A percentile compares a stretch with the other conserved stretches of the same genome.
Conservation (phyloP, 2,888 invertebrate genomes). For the Spodoptera picta region DNA sequence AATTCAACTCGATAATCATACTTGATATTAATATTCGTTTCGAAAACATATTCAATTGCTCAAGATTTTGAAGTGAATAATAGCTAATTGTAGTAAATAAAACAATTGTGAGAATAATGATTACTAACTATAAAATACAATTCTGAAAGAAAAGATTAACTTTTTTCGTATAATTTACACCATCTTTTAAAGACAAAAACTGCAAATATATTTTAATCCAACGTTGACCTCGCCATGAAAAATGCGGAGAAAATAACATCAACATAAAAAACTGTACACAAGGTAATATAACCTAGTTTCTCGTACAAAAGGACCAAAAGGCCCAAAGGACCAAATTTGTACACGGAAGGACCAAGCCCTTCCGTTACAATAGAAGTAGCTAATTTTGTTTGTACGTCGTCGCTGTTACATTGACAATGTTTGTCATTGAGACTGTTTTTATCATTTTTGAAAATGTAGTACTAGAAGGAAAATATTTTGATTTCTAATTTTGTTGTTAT, state of each 20-base stretch:
- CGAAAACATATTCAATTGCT: too few relatives aligned
- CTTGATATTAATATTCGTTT: too few relatives aligned
- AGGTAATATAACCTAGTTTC: conserved; percentile 23
- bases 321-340: conserved; percentile 34
- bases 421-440: conserved; percentile 16
- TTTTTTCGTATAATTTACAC: too few relatives aligned
- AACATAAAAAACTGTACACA: conserved; percentile 9
- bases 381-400: conserved; percentile 44
- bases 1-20: too few relatives aligned
- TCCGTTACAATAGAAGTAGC: conserved; percentile 38
- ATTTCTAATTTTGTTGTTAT: too few relatives aligned
- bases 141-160: too few relatives aligned
- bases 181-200: too few relatives aligned
- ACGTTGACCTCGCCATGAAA: conserved; percentile 4
- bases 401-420: conserved; percentile 17
- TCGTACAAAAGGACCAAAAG: conserved; percentile 40
- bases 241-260: conserved; percentile 17
- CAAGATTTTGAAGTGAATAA: too few relatives aligned
- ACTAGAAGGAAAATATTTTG: neutral
- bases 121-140: too few relatives aligned
- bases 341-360: conserved; percentile 32
- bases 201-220: neutral
- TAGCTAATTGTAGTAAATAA: too few relatives aligned
- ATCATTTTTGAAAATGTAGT: conserved; percentile 6
- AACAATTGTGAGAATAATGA: too few relatives aligned